A percentile compares a stretch with the other conserved stretches of the same genome.
Conservation (phyloP, 2,113 vertebrate genomes). For the Aleadryas rufinucha region DNA sequence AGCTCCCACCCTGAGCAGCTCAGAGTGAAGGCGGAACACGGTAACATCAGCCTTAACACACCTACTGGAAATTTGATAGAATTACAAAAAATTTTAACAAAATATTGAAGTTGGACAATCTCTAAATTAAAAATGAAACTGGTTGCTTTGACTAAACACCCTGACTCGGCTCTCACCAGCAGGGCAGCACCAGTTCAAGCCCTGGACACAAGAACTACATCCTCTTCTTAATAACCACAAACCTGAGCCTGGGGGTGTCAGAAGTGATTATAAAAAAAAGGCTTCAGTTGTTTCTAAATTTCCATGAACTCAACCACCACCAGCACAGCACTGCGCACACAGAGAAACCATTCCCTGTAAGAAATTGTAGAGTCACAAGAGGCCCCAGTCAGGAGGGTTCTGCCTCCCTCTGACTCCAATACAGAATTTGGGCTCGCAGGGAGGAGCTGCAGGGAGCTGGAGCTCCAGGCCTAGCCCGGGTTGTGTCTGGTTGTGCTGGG, state of each 20-base stretch:
- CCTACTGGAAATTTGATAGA: not conserved
- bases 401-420: fast-evolving
- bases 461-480: not conserved
- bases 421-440: fast-evolving
- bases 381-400: not conserved
- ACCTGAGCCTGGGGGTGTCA: not conserved
- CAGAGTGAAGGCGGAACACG: not conserved
- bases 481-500: not conserved
- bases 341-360: not conserved
- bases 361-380: fast-evolving
- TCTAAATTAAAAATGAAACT: not conserved
- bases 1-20: not conserved
- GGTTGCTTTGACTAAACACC: not conserved
- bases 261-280: not conserved
- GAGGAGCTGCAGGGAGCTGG: fast-evolving
- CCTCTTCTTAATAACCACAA: not conserved
- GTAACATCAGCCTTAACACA: not conserved
- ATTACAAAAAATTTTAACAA: not conserved
- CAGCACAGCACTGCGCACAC: not conserved
- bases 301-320: not conserved
- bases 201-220: not conserved
- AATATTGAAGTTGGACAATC: not conserved
- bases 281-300: not conserved
- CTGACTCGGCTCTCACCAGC: not conserved
- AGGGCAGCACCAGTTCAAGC: conserved; percentile 14